Base-by-base conservation (phyloP, 2,797 vertebrate genomes). In the Poeciliopsis paucimaculata region DNA sequence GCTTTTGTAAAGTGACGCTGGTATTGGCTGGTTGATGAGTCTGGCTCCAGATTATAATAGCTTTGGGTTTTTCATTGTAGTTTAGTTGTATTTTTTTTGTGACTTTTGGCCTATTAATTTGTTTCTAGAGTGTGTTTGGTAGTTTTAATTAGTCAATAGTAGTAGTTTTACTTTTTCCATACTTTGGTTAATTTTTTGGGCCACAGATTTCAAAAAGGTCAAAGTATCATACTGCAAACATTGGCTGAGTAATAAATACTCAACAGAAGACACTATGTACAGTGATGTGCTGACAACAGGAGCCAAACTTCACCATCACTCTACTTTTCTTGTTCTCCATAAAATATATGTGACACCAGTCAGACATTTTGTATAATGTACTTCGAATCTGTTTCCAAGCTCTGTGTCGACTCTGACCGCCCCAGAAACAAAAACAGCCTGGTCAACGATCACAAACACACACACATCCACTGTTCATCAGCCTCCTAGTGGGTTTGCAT, bases 401-500 rank as follows among this genome's bases (percentile, higher is more conserved):
- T 72, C 41, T 84, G 72, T 62, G 73, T 15, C 62, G 72, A 91
- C 62, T 72, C 73, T 77, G n/a, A 73, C 39, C 72, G 8, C 47
- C 66, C 75, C 75, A 1, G 1, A 70, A 76, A 53, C 81, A 70
- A 80, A 39, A 73, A 73, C 51, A 55, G n/a, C 74, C 78, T 11
- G 39, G 39, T 15, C 55, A 71, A 55, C 68, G 20, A 55, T 26
- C 39, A 73, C 23, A 73, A 6, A 49, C 41, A 72, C 0, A 75
- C 11, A 11, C 26, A 55, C 66, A 46, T 51, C 47, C 16, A 55
- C 70, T 72, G 83, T 68, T 74, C 75, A 60, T 73, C 31, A 60
- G 46, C 72, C 75, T 82, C 84, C 51, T 74, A 71, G 84, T 77
- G 82, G 41, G 83, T 78, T 60, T 78, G 73, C 82, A 84, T 87